Evolutionary conservation across 2,113 vertebrate genomes (phyloP).

Genomic region (Zosterops hypoxanthus): DNA sequence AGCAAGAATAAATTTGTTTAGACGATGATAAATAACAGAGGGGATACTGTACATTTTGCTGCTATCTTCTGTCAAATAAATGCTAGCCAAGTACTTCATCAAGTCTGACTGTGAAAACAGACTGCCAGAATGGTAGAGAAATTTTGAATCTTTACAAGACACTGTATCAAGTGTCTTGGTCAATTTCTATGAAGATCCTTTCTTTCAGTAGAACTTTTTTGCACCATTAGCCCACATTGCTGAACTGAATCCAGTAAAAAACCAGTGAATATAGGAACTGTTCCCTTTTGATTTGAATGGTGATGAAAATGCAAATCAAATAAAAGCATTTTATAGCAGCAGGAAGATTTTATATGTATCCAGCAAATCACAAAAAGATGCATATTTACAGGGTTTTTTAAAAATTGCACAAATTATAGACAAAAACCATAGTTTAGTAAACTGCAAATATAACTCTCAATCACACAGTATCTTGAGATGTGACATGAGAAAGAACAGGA

Average conservation of each 20-base stretch:
- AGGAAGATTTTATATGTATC: background rate
- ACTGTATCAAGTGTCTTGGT: background rate
- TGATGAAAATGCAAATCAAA: background rate
- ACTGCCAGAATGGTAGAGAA: background rate
- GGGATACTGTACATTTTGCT: background rate
- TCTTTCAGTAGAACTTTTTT: background rate
- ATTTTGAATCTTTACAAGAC: constrained; percentile 28
- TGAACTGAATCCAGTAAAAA: background rate
- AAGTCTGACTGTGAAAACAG: background rate
- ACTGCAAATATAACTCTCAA: background rate
- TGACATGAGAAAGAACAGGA: background rate
- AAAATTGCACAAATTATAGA: background rate
- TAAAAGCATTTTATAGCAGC: background rate
- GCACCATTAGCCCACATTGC: background rate
- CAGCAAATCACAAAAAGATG: background rate
- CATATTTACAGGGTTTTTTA: background rate
- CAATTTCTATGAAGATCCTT: constrained; percentile 36
- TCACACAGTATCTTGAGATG: background rate
- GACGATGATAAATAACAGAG: background rate
- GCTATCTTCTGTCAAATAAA: background rate
- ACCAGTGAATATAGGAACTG: background rate
- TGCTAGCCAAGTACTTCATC: background rate
- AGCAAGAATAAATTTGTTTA: background rate
- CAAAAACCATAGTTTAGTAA: background rate
- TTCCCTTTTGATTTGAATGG: background rate